Percentiles rank a stretch among this genome's conserved stretches.
Conservation (phyloP, 1,140 invertebrate species). For the Centruroides sculpturatus region DNA sequence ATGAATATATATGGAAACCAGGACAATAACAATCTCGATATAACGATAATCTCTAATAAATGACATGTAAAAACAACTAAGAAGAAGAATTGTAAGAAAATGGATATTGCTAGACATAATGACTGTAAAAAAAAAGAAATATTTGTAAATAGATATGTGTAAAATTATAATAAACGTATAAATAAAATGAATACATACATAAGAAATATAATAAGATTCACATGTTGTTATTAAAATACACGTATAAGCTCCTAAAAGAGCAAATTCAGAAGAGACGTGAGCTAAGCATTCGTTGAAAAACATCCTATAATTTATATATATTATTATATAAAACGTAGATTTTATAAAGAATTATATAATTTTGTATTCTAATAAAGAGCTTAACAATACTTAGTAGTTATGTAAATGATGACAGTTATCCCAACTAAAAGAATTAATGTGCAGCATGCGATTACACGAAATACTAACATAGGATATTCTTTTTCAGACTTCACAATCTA, state of each 20-base stretch:
- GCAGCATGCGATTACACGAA: constrained; percentile 7
- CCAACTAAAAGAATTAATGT: constrained; percentile 7
- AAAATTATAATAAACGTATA: background rate
- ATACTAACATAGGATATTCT: constrained; percentile 1
- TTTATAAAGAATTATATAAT: too few species aligned
- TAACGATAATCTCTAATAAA: constrained; percentile 3
- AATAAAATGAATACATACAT: too few species aligned
- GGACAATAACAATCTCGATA: background rate
- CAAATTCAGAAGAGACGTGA: too few species aligned
- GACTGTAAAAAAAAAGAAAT: constrained; percentile 33
- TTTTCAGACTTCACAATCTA: too few species aligned
- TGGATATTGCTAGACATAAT: constrained; percentile 53
- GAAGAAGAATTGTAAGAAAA: constrained; percentile 9
- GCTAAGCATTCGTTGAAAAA: too few species aligned
- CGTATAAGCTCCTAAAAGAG: too few species aligned
- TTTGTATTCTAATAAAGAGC: too few species aligned
- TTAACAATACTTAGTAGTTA: constrained; percentile 1
- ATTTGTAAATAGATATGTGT: too few species aligned
- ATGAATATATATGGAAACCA: background rate
- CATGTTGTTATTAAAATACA: too few species aligned
- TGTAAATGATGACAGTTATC: constrained; percentile 9
- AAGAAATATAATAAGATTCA: too few species aligned
- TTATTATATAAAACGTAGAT: too few species aligned
- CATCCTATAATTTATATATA: too few species aligned
- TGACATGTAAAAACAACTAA: background rate